Base-by-base conservation (phyloP, 2,797 vertebrate species). In the Sitta carolinensis region DNA sequence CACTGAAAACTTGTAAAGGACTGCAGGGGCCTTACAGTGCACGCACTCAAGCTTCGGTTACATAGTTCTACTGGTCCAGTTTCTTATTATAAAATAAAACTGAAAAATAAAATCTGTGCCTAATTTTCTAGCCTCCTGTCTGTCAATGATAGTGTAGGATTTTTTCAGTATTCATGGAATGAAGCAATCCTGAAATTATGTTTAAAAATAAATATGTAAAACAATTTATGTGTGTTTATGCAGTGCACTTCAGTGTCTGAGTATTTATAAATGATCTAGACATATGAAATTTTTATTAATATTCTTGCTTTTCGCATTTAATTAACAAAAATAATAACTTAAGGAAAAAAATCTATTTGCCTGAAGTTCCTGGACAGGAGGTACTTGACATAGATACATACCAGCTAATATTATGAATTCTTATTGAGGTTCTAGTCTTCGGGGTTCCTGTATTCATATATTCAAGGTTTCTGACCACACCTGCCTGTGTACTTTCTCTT, bases 1-100 rank as follows among this genome's bases (percentile, higher is more conserved):
- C 87, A 36, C 97, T 97, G 96, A 97, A 96, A 97, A 97, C 94
- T 93, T 96, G 97, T 98, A 98, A 98, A 98, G 98, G 97, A 97
- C 97, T 98, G 96, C 98, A 90, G 97, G 98, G 97, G 97, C 96
- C 87, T 97, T 97, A 94, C 93, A 89, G 88, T 97, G 94, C 97
- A 97, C 48, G 64, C 97, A 95, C 94, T 93, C 89, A 96, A 97
- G 98, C 97, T 98, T 97, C 79, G 81, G 97, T 98, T 98, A 98
- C 97, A 95, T 94, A 89, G 57, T 87, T 98, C 97, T 96, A 96
- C 97, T 97, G 96, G 95, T 92, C 96, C 79, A 42, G 95, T 96
- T 97, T 98, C 97, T 97, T 97, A 96, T 97, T 98, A 97, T 97
- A 97, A 98, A 97, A 97, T 96, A 95, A 96, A 97, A 97, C 90